Conservation (phyloP, 2,113 vertebrate species). For the Percopsis transmontana region DNA sequence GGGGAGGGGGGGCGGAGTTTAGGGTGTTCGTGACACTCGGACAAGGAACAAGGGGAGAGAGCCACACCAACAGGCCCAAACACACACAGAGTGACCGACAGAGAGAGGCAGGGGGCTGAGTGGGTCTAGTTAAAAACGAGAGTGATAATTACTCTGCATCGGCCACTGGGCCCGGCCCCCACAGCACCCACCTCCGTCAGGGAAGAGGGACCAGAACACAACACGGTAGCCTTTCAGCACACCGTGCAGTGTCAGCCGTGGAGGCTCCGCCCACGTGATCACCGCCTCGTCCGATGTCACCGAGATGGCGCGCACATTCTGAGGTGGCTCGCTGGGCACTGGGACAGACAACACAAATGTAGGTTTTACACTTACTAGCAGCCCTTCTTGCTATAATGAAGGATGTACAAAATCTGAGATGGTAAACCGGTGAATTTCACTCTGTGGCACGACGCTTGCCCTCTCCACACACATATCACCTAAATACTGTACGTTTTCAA, state of each 20-base stretch:
- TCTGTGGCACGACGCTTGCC: too few relatives aligned
- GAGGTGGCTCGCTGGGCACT: slow-evolving; percentile 97
- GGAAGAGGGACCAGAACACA: slow-evolving; percentile 98
- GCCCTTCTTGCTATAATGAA: too few relatives aligned
- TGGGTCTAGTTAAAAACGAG: slow-evolving; percentile 67
- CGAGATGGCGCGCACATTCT: slow-evolving; percentile 93
- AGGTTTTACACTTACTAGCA: too few relatives aligned
- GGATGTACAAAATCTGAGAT: too few relatives aligned
- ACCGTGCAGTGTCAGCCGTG: slow-evolving; percentile 93
- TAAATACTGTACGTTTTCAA: too few relatives aligned
- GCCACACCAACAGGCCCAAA: neutral
- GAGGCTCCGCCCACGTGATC: slow-evolving; percentile 96
- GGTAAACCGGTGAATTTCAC: too few relatives aligned
- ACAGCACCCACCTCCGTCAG: slow-evolving; percentile 91
- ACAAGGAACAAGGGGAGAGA: neutral
- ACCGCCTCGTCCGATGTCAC: slow-evolving; percentile 96
- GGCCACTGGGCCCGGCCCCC: slow-evolving; percentile 71
- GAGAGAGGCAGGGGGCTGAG: slow-evolving; percentile 17
- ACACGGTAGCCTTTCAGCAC: slow-evolving; percentile 97
- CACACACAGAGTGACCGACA: neutral
- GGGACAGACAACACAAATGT: slow-evolving; percentile 13
- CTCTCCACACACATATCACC: too few relatives aligned
- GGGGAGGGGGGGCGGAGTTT: too few relatives aligned
- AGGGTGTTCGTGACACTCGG: neutral
- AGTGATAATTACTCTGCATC: slow-evolving; percentile 79